phyloP scores from a whole-genome alignment of 2,113 vertebrate genomes.

The Agapornis roseicollis region DNA sequence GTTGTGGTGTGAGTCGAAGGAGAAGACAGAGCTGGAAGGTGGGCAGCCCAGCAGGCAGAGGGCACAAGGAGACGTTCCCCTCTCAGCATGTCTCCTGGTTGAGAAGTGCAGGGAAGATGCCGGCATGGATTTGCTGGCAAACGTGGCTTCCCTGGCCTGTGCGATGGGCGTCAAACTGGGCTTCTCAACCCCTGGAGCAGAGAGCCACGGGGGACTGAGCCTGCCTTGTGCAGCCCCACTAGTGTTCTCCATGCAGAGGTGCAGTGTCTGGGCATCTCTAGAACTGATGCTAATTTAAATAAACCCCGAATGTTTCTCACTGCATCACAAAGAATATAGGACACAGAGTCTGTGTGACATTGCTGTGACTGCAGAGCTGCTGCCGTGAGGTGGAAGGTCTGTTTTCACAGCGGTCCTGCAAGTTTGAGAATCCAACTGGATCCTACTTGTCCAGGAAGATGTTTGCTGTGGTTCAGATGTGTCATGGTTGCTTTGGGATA shows the following conservation, averaged over 20 bases:
- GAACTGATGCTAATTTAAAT: background rate
- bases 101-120: background rate
- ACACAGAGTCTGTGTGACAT: background rate
- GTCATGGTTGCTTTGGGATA: background rate
- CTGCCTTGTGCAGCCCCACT: background rate
- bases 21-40: background rate
- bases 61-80: background rate
- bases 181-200: background rate
- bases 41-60: background rate
- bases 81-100: background rate
- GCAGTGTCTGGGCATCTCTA: background rate
- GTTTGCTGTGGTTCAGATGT: background rate
- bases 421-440: background rate
- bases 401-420: background rate
- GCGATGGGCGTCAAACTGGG: background rate
- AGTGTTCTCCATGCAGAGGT: background rate
- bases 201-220: background rate
- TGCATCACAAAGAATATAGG: background rate
- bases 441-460: background rate
- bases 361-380: background rate
- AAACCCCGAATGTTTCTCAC: background rate
- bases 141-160: background rate
- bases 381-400: background rate
- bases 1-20: background rate
- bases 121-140: background rate